Base-by-base conservation (phyloP, 2,888 invertebrate genomes). In the Subacronicta megacephala region DNA sequence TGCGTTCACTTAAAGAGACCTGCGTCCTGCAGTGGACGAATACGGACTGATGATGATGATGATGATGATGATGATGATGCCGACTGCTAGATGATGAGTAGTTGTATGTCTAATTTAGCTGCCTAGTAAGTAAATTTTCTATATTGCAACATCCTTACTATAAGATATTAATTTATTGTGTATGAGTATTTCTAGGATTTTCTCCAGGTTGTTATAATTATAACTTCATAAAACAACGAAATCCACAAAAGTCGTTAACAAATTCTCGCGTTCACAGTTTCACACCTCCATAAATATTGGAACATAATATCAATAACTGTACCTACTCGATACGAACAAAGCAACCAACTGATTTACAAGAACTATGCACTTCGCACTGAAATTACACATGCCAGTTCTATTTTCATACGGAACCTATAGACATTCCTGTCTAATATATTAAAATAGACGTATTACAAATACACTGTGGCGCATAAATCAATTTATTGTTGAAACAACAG, bases 351-450 rank as follows among this genome's bases (percentile, higher is more conserved):
- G 58, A 63, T 66, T 77, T 63, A 70, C 71, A 56, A 70, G 60
- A 69, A 65, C 64, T 62, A 75, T 73, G 74, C 66, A 73, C 66
- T 77, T 70, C 58, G 45, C 16, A 23, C 36, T 59, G 54, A 52
- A 68, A 65, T 62, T 66, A 73, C 74, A 62, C 60, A 64, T 53
- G 62, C 65, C 64, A 62, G 72, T 71, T 78, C 82, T 83, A 83
- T 83, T 83, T 83, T 63, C 62, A 79, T 55, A 58, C 62, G 58
- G 58, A 71, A 72, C 67, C 62, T 63, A 80, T 72, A 73, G 65
- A 76, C 74, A 82, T 82, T 80, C 82, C 79, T 73, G 72, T 67
- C 69, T 79, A 77, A 76, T 77, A 79, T 75, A 80, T 78, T 76
- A 62, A 77, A 80, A 80, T 80, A 70, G 69, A 71, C 61, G 64